Evolutionary conservation across 2,797 vertebrate genomes (phyloP).

Genomic region (Rhabdophis nuchalis): DNA sequence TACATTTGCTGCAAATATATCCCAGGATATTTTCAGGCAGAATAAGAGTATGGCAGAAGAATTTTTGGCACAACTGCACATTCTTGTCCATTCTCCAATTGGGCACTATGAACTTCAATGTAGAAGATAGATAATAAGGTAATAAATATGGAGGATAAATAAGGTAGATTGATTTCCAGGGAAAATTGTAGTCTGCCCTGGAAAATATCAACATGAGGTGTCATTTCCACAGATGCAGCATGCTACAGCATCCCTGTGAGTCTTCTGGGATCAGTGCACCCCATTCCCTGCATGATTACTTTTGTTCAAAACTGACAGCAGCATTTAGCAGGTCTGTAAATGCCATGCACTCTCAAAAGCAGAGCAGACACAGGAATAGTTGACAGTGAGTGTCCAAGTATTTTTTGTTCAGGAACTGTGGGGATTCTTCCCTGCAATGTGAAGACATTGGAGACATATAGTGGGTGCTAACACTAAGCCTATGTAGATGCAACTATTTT

Average conservation of each 20-base stretch:
- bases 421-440: neutral
- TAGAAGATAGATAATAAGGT: neutral
- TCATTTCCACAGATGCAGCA: neutral
- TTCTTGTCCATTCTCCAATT: neutral
- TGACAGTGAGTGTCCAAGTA: neutral
- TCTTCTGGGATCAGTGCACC: neutral
- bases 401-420: neutral
- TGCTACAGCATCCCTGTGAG: neutral
- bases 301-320: neutral
- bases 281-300: neutral
- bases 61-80: neutral
- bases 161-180: neutral
- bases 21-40: neutral
- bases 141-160: neutral
- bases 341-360: neutral
- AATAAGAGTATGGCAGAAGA: neutral
- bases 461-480: neutral
- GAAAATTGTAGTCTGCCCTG: neutral
- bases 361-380: neutral
- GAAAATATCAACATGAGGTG: neutral
- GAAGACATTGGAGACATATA: neutral
- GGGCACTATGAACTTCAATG: neutral
- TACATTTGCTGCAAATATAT: neutral
- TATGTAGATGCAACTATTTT: neutral
- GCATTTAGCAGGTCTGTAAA: constrained; percentile 1